These are phyloP conservation scores for Idaea aversata DNA, from an alignment of 2,888 invertebrate species.

Conservation along the genomic window DNA sequence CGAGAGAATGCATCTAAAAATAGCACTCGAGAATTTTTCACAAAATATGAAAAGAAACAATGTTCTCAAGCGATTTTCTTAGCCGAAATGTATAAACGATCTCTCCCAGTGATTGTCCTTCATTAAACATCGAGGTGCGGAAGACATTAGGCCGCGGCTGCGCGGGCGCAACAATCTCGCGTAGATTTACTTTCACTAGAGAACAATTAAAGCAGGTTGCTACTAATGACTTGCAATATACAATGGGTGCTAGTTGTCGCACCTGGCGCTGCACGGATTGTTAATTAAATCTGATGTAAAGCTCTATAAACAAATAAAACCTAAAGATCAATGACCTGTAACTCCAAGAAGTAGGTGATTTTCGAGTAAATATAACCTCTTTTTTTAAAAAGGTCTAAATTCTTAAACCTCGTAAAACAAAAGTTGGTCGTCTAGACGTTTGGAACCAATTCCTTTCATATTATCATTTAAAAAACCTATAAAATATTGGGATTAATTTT, in stretches of 20 bases:
- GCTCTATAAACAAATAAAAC: no score
- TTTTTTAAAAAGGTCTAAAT: no score
- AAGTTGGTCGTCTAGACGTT: no score
- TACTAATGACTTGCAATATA: slow-evolving; percentile 10
- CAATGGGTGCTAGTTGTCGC: slow-evolving; percentile 1
- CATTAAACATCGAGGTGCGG: slow-evolving; percentile 7
- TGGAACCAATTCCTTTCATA: no score
- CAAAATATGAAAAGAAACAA: neutral
- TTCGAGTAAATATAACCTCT: no score
- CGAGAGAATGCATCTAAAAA: no score
- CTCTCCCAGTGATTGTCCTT: neutral
- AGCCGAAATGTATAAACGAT: neutral
- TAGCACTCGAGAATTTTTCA: no score
- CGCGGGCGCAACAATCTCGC: slow-evolving; percentile 3
- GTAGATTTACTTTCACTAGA: slow-evolving; percentile 19
- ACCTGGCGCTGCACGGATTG: neutral
- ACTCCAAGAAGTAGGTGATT: no score
- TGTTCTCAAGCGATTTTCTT: neutral
- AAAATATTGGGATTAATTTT: no score
- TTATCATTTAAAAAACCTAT: no score
- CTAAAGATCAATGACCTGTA: no score
- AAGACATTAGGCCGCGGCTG: slow-evolving; percentile 22
- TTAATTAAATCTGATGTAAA: neutral
- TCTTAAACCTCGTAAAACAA: no score
- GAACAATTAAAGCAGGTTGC: slow-evolving; percentile 17